Evolutionary conservation across 2,888 invertebrate genomes (phyloP).

Genomic region (Caenorhabditis doughertyi): DNA sequence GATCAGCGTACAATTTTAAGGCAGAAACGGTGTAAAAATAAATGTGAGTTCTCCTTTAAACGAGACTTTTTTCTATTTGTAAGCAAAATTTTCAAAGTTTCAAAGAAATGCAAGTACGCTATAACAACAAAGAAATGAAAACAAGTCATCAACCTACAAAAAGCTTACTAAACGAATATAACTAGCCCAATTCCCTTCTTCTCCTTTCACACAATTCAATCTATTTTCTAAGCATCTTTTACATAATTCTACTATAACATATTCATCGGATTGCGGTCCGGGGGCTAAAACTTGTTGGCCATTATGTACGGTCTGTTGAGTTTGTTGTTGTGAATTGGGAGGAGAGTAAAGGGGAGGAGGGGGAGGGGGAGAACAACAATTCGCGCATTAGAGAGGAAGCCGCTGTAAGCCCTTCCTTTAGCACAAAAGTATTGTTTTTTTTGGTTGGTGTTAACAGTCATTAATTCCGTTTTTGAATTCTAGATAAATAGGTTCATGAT

Average conservation of each 20-base stretch:
- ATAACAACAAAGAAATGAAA: no score
- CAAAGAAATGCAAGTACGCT: no score
- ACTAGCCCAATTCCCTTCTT: slow-evolving; percentile 41
- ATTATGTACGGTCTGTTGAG: slow-evolving; percentile 39
- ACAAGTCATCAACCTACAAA: neutral
- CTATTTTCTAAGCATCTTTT: slow-evolving; percentile 8
- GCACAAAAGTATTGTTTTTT: neutral
- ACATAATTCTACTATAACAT: slow-evolving; percentile 8
- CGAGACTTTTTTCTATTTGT: no score
- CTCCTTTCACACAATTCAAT: no score
- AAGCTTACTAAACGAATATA: neutral
- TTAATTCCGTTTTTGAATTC: no score
- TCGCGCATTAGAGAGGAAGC: slow-evolving; percentile 32
- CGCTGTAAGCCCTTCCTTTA: neutral
- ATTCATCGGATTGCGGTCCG: neutral
- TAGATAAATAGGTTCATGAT: no score
- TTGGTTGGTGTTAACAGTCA: neutral
- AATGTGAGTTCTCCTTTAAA: no score
- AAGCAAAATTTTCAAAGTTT: no score
- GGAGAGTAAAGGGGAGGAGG: neutral
- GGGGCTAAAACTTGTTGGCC: slow-evolving; percentile 6
- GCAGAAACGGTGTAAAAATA: no score
- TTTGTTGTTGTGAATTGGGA: slow-evolving; percentile 8
- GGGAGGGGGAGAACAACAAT: slow-evolving; percentile 10
- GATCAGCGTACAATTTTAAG: no score